Conservation (phyloP, 2,797 vertebrate genomes). For the Lophius americanus region DNA sequence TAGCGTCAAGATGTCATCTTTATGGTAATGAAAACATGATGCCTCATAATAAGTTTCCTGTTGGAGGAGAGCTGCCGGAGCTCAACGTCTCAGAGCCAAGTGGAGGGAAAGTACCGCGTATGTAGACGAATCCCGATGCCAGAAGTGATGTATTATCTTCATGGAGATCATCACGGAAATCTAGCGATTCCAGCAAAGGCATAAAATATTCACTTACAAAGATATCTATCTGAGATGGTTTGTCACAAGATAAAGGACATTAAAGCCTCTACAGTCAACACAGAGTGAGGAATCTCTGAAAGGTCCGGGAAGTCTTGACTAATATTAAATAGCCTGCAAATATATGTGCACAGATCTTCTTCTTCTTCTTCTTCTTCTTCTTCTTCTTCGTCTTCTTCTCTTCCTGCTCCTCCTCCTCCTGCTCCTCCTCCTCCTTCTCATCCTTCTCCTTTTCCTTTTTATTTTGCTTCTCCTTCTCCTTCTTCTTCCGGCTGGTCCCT, state of each 20-base stretch:
- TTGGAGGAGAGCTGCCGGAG: slow-evolving; percentile 61
- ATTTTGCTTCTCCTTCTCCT: too few species aligned
- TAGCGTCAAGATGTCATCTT: slow-evolving; percentile 76
- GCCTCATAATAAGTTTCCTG: slow-evolving; percentile 72
- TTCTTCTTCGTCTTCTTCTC: too few species aligned
- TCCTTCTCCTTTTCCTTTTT: too few species aligned
- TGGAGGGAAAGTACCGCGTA: slow-evolving; percentile 26
- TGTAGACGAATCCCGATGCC: slow-evolving; percentile 33
- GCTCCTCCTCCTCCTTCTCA: too few species aligned
- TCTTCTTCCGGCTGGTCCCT: too few species aligned
- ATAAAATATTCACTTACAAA: not conserved
- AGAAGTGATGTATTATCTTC: slow-evolving; percentile 49
- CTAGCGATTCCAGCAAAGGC: not conserved
- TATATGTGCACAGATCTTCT: not conserved
- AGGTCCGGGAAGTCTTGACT: not conserved
- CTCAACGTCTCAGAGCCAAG: slow-evolving; percentile 63
- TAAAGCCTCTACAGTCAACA: not conserved
- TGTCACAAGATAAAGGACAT: not conserved
- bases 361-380: too few species aligned
- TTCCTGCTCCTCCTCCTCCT: slow-evolving; percentile 1
- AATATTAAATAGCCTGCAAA: slow-evolving; percentile 2
- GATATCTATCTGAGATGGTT: not conserved
- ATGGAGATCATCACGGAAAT: not conserved
- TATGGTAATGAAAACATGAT: slow-evolving; percentile 80
- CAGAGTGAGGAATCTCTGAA: too few species aligned